These are phyloP conservation scores for Andrena praecox DNA, from an alignment of 2,888 invertebrate genomes.

Conservation along the genomic window DNA sequence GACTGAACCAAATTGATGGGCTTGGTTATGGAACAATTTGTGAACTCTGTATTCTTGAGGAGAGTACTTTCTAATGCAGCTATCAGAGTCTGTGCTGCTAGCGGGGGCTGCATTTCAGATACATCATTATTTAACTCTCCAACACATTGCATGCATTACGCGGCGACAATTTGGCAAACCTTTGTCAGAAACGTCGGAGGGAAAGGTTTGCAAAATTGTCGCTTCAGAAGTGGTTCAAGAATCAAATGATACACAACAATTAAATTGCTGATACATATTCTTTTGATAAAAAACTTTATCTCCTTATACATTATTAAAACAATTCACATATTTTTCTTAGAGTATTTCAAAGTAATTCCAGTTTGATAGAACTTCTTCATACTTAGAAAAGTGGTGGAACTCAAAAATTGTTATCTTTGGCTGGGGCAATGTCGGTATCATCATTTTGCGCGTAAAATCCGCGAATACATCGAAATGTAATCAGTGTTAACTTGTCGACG, in stretches of 20 bases:
- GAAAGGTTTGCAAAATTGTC: slow-evolving; percentile 63
- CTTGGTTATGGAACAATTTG: slow-evolving; percentile 79
- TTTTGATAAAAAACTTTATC: slow-evolving; percentile 20
- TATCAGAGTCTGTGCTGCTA: slow-evolving; percentile 79
- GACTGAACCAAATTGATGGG: slow-evolving; percentile 76
- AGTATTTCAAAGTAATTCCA: slow-evolving; percentile 33
- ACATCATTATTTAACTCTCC: slow-evolving; percentile 64
- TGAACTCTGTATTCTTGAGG: slow-evolving; percentile 79
- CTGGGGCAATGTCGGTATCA: background rate
- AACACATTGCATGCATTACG: slow-evolving; percentile 33
- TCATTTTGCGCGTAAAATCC: slow-evolving; percentile 2
- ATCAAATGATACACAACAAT: slow-evolving; percentile 54
- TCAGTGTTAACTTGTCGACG: background rate
- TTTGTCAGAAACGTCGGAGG: background rate
- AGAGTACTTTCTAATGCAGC: slow-evolving; percentile 80
- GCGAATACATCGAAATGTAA: background rate
- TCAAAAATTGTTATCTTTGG: background rate
- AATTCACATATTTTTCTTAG: slow-evolving; percentile 36
- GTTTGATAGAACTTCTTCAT: slow-evolving; percentile 11
- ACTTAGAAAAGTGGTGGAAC: slow-evolving; percentile 38
- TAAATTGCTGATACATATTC: slow-evolving; percentile 50
- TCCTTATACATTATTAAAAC: slow-evolving; percentile 45
- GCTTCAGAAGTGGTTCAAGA: slow-evolving; percentile 35
- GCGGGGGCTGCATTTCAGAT: slow-evolving; percentile 77
- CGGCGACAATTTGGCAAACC: slow-evolving; percentile 65